These are phyloP conservation scores for Gonocerus acuteangulatus DNA, from an alignment of 2,888 invertebrate species.

Conservation along the genomic window DNA sequence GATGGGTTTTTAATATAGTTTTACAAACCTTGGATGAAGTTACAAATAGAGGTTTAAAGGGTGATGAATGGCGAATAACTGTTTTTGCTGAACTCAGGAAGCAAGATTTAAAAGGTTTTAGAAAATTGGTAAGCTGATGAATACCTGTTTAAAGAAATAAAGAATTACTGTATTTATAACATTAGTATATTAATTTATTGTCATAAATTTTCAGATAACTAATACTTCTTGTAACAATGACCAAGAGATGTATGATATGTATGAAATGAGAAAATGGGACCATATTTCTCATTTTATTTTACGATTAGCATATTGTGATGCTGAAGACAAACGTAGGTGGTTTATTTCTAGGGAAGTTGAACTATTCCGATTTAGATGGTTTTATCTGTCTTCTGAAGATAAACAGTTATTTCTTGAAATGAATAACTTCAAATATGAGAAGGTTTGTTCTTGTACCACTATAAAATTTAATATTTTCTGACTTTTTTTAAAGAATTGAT, in stretches of 20 bases:
- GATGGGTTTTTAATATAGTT: too few relatives aligned
- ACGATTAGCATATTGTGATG: conserved; percentile 80
- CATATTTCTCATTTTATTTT: conserved; percentile 90
- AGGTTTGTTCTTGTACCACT: conserved; percentile 31
- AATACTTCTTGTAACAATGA: conserved; percentile 47
- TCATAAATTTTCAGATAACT: conserved; percentile 46
- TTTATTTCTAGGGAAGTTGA: conserved; percentile 83
- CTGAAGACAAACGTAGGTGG: conserved; percentile 80
- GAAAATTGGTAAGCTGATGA: conserved; percentile 39
- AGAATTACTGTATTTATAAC: background rate
- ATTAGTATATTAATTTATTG: conserved; percentile 1
- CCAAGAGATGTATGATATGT: conserved; percentile 48
- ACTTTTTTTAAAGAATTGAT: too few relatives aligned
- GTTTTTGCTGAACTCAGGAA: conserved; percentile 58
- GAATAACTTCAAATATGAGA: conserved; percentile 57
- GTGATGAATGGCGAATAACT: conserved; percentile 60
- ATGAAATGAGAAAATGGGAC: conserved; percentile 66
- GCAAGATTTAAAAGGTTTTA: conserved; percentile 55
- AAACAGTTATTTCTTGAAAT: conserved; percentile 58
- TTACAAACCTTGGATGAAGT: conserved; percentile 69
- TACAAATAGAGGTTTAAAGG: conserved; percentile 50
- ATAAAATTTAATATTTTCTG: too few relatives aligned
- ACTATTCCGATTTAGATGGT: conserved; percentile 73
- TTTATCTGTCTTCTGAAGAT: conserved; percentile 54
- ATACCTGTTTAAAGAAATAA: too few relatives aligned